Base-by-base conservation (phyloP, 2,797 vertebrate species). In the Alectoris magna region DNA sequence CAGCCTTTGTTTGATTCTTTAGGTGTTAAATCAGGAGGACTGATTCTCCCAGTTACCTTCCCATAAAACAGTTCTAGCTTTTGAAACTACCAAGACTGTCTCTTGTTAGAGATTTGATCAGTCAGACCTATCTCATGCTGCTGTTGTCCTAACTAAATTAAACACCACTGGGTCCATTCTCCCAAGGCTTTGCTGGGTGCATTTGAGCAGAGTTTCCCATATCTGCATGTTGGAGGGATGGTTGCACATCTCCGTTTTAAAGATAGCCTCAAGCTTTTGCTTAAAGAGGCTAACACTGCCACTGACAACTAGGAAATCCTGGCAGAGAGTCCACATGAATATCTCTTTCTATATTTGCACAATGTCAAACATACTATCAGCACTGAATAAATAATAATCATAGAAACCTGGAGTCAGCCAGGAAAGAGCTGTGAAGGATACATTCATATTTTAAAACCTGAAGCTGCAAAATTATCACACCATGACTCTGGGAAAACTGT, bases 381-480 rank as follows among this genome's bases (percentile, higher is more conserved):
- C 93, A 88, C 89, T 76, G 93, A 90, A 94, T 94, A 96, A 96
- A 95, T 90, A 94, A 95, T 71, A 94, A 94, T 95, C 76, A 78
- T 53, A 90, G 85, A 87, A 95, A 96, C 89, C 80, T 96, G 89
- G 62, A 96, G 85, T 79, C 85, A 93, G 93, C 53, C 83, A 91
- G 94, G 77, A 91, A 96, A 95, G 77, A 77, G 80, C 77, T 88
- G 46, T 85, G 91, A 91, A 89, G 74, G 93, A 95, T 80, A 84
- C 68, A 89, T 90, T 95, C 71, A 82, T 76, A 66, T 90, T 94
- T 86, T 78, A 93, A 86, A 94, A 95, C 29, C 77, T 66, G 24
- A 90, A 96, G 79, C n/a, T 44, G 68, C 72, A 95, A 72, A 62
- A 90, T 82, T 92, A 76, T 91, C 63, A 79, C 84, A 14, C 73